These are phyloP conservation scores for Typhlomys cinereus DNA, from an alignment of 2,113 vertebrate species.

Conservation along the genomic window DNA sequence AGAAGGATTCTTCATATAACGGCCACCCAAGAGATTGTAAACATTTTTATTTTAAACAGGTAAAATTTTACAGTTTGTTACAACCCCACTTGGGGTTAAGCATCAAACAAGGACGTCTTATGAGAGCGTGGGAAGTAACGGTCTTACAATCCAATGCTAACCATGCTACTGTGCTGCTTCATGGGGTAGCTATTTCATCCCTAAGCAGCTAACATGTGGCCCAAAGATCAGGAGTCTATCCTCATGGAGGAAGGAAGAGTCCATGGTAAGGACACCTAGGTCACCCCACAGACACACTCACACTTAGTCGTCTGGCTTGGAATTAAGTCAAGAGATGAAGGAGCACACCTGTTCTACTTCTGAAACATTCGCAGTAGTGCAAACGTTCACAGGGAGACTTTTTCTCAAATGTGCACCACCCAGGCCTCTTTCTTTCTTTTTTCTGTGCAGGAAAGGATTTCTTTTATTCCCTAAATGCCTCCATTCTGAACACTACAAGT, in stretches of 20 bases:
- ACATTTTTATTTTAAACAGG: constrained; percentile 37
- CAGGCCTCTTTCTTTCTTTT: neutral
- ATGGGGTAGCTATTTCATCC: constrained; percentile 66
- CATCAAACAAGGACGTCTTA: constrained; percentile 22
- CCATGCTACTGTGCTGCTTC: constrained; percentile 69
- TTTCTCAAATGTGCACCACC: neutral
- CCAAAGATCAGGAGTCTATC: constrained; percentile 25
- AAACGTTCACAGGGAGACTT: neutral
- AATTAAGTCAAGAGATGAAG: neutral
- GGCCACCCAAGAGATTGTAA: constrained; percentile 49
- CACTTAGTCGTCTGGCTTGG: neutral
- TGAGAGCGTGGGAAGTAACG: constrained; percentile 56
- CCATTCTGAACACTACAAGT: too few relatives aligned
- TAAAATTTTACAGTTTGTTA: constrained; percentile 62
- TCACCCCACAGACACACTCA: neutral
- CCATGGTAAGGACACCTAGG: constrained; percentile 27
- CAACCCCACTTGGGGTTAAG: constrained; percentile 46
- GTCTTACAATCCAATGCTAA: constrained; percentile 73
- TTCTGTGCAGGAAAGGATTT: too few relatives aligned
- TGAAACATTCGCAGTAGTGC: neutral
- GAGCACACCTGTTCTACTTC: neutral
- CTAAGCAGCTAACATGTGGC: constrained; percentile 53
- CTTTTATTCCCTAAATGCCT: too few relatives aligned
- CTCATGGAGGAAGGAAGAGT: constrained; percentile 35
- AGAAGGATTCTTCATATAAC: constrained; percentile 26